These are phyloP conservation scores for Muscicapa comitata DNA, from an alignment of 2,797 vertebrate species.

Conservation along the genomic window DNA sequence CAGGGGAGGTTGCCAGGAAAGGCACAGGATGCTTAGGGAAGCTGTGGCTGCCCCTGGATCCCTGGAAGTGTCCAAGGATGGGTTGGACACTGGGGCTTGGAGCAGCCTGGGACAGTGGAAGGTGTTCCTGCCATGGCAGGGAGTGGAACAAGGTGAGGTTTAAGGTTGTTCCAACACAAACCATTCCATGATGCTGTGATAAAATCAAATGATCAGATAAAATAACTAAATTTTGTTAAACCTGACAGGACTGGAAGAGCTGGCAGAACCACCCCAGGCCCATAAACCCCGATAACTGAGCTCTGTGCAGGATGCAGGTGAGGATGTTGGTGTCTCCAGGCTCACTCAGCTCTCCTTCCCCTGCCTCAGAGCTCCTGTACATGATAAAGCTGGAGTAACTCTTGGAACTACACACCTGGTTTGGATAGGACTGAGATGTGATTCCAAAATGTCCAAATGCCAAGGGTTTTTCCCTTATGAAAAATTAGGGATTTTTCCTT, in stretches of 20 bases:
- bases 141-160: neutral
- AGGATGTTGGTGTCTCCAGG: neutral
- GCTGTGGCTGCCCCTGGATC: neutral
- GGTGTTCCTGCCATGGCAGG: neutral
- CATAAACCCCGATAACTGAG: fast-evolving
- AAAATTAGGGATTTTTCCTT: neutral
- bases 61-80: neutral
- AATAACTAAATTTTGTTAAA: neutral
- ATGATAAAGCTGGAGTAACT: neutral
- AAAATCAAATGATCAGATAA: neutral
- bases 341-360: neutral
- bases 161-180: neutral
- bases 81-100: fast-evolving
- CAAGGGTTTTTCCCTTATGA: neutral
- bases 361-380: neutral
- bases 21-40: neutral
- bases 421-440: neutral
- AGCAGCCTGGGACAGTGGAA: neutral
- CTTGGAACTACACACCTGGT: neutral
- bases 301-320: neutral
- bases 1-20: neutral
- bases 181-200: neutral
- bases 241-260: neutral
- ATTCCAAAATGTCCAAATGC: neutral
- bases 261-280: neutral